Evolutionary conservation across 2,113 vertebrate species (phyloP).

Genomic region (Leptosomus discolor): DNA sequence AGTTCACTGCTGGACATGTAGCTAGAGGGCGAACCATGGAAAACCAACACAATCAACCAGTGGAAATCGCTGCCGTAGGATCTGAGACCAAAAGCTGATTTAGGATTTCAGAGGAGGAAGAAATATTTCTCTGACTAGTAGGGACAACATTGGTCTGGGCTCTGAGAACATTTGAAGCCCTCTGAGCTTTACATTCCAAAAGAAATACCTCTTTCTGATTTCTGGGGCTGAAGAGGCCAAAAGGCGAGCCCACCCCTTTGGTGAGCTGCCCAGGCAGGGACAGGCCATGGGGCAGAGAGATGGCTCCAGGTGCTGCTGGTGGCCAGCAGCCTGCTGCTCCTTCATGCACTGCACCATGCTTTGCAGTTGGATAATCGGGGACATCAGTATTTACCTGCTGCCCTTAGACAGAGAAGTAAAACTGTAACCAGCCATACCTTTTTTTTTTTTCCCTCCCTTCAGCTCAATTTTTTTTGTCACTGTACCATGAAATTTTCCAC

Average conservation of each 20-base stretch:
- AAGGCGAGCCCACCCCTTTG: neutral
- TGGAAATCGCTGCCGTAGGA: neutral
- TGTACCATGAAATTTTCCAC: neutral
- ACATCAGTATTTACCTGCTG: neutral
- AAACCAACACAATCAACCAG: neutral
- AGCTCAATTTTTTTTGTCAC: neutral
- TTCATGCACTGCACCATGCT: neutral
- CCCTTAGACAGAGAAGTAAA: neutral
- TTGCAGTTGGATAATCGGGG: neutral
- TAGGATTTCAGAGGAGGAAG: neutral
- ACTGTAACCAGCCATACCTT: neutral
- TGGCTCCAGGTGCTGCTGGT: fast-evolving
- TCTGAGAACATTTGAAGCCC: neutral
- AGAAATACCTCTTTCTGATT: neutral
- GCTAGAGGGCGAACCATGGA: neutral
- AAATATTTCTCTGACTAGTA: neutral
- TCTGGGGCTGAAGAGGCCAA: neutral
- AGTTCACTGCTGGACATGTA: neutral
- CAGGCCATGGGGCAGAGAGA: neutral
- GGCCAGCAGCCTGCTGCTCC: neutral
- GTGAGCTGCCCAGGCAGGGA: neutral
- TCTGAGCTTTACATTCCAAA: neutral
- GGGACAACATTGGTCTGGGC: neutral
- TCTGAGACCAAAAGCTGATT: neutral
- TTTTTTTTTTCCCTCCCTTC: neutral